Conservation (phyloP, 2,888 invertebrate species). For the Pollenia labialis region DNA sequence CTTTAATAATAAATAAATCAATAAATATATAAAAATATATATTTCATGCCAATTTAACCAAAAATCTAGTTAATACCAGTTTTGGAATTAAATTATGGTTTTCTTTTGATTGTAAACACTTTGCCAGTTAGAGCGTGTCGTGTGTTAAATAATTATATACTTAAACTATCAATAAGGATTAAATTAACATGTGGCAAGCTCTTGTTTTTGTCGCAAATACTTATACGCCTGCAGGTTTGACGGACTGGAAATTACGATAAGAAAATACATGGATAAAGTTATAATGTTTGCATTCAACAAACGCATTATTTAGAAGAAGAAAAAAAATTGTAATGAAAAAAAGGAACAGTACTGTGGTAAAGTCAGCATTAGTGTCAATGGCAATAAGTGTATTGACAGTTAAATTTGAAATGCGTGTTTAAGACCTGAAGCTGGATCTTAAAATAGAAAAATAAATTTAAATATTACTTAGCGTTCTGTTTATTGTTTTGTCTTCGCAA, state of each 20-base stretch:
- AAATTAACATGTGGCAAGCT: constrained; percentile 14
- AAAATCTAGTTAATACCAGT: neutral
- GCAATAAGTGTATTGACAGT: constrained; percentile 15
- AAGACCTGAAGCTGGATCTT: neutral
- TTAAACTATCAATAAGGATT: constrained; percentile 42
- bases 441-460: too few species aligned
- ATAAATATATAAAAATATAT: neutral
- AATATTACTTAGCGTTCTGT: too few species aligned
- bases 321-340: neutral
- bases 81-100: neutral
- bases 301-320: neutral
- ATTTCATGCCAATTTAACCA: neutral
- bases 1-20: neutral
- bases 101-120: neutral
- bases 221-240: constrained; percentile 32
- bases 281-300: constrained; percentile 15
- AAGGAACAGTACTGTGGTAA: constrained; percentile 6
- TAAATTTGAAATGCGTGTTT: neutral
- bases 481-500: too few species aligned
- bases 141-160: neutral
- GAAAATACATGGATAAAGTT: neutral
- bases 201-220: constrained; percentile 19
- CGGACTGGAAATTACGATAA: constrained; percentile 23
- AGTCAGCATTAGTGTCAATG: constrained; percentile 5
- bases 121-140: neutral